A percentile compares a stretch with the other conserved stretches of the same genome.
These are phyloP conservation scores for Coelinius sp. DNA, from an alignment of 2,888 invertebrate species.

Conservation along the genomic window DNA sequence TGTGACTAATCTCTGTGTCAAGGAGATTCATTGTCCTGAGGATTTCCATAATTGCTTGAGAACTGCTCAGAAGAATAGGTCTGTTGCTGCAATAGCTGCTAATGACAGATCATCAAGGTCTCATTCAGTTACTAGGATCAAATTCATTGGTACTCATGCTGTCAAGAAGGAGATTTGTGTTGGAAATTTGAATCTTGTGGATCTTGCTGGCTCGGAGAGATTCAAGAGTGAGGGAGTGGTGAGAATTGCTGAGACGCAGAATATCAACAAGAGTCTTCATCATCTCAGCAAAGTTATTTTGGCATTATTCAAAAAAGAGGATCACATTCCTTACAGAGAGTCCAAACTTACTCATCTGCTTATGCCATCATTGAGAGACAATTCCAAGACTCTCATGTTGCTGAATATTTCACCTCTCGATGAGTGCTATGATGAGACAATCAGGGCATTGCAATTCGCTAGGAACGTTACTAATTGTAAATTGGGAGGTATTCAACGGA, in stretches of 20 bases:
- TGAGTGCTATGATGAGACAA: constrained; percentile 87
- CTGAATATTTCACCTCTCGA: constrained; percentile 91
- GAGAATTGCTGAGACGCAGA: constrained; percentile 86
- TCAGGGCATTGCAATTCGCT: constrained; percentile 91
- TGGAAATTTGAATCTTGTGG: constrained; percentile 86
- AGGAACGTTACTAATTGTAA: constrained; percentile 89
- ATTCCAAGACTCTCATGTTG: constrained; percentile 94
- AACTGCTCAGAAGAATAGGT: constrained; percentile 84
- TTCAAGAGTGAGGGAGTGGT: constrained; percentile 75
- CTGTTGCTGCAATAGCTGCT: constrained; percentile 82
- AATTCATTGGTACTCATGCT: constrained; percentile 78
- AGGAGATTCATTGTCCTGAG: constrained; percentile 76
- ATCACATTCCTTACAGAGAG: constrained; percentile 90
- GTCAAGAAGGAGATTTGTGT: constrained; percentile 76
- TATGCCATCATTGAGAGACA: constrained; percentile 91
- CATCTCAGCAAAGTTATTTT: constrained; percentile 87
- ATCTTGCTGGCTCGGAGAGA: constrained; percentile 90
- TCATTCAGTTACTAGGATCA: constrained; percentile 81
- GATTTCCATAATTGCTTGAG: constrained; percentile 80
- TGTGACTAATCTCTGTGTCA: constrained; percentile 81
- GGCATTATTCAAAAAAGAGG: constrained; percentile 85
- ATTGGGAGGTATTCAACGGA: constrained; percentile 78
- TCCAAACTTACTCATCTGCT: constrained; percentile 90
- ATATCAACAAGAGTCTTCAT: constrained; percentile 87
- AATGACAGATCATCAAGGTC: constrained; percentile 80